Evolutionary conservation across 2,113 vertebrate genomes (phyloP).

Genomic region (Puntigrus tetrazona): DNA sequence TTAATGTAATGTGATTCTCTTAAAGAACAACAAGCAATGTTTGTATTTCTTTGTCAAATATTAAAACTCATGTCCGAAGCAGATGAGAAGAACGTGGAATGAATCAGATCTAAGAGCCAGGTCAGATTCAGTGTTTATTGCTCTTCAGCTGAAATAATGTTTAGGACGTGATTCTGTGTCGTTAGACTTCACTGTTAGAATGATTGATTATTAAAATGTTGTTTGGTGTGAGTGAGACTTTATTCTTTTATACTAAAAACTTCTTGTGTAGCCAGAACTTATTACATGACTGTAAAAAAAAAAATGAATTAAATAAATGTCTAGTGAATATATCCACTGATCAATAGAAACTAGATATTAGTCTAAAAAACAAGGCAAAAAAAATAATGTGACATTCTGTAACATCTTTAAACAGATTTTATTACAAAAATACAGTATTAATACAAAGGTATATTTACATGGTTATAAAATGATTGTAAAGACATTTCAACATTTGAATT

Average conservation of each 20-base stretch:
- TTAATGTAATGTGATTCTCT: neutral
- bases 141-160: neutral
- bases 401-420: neutral
- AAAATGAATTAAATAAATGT: neutral
- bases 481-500: neutral
- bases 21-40: neutral
- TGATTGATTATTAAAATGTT: neutral
- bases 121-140: neutral
- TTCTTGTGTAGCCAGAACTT: neutral
- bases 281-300: neutral
- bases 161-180: too few species aligned
- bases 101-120: neutral
- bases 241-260: too few species aligned
- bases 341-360: neutral
- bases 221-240: neutral
- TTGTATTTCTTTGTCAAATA: neutral
- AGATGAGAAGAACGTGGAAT: neutral
- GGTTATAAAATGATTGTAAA: neutral
- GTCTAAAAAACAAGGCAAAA: neutral
- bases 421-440: slow-evolving; percentile 24
- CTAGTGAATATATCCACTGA: neutral
- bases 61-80: neutral
- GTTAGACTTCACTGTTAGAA: too few species aligned
- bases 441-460: slow-evolving; percentile 10
- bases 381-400: neutral